These are phyloP conservation scores for Elymnias hypermnestra DNA, from an alignment of 1,140 invertebrate species.

Conservation along the genomic window DNA sequence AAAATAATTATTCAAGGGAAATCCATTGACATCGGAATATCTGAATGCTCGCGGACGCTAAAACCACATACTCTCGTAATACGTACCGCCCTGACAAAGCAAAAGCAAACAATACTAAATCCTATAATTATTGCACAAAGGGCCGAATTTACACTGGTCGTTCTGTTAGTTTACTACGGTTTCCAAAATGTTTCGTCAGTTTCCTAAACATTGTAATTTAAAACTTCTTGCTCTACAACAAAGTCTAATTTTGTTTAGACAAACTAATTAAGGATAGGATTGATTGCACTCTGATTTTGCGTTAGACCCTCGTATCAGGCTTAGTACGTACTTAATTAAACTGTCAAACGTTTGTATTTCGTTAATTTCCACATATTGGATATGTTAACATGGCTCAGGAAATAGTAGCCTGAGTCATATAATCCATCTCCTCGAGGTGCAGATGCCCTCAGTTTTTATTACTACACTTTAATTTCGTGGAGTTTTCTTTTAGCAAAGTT, in stretches of 20 bases:
- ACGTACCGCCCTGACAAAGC: background rate
- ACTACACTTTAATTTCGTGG: too few relatives aligned
- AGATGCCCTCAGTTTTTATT: too few relatives aligned
- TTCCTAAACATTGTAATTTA: constrained; percentile 11
- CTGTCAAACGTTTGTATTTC: constrained; percentile 42
- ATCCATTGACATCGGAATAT: constrained; percentile 23
- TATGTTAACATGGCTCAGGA: constrained; percentile 6
- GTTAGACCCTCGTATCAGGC: constrained; percentile 43
- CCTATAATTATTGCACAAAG: background rate
- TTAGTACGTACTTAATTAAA: constrained; percentile 57
- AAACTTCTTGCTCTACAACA: constrained; percentile 12
- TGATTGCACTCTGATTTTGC: constrained; percentile 45
- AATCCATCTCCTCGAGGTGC: too few relatives aligned
- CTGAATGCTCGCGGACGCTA: constrained; percentile 23
- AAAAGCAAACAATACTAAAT: background rate
- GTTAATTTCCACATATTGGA: constrained; percentile 24
- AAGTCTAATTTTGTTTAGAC: constrained; percentile 18
- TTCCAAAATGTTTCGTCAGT: constrained; percentile 14
- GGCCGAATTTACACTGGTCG: background rate
- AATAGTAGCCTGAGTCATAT: too few relatives aligned
- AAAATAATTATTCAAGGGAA: constrained; percentile 25
- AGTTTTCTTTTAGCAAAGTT: too few relatives aligned
- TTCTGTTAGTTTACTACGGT: constrained; percentile 6
- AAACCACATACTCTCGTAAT: constrained; percentile 8
- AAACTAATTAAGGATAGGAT: constrained; percentile 28